phyloP scores from a whole-genome alignment of 1,140 invertebrate species.

The Xylocopa sonorina region DNA sequence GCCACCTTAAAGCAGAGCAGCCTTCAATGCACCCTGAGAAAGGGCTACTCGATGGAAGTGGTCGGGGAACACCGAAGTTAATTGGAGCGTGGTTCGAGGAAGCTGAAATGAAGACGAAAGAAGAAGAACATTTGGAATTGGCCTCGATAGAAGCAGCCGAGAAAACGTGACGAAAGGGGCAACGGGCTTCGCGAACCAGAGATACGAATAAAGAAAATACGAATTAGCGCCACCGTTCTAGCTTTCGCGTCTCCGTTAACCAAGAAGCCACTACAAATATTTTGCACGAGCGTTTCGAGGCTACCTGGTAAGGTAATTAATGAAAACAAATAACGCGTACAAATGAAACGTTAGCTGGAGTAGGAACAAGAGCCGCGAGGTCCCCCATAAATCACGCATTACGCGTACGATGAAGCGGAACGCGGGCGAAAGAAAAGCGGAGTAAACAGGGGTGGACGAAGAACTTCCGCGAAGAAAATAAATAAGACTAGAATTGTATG shows the following conservation, averaged over 20 bases:
- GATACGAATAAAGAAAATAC: not conserved
- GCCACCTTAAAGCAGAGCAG: not conserved
- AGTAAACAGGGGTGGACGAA: not conserved
- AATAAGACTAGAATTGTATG: not conserved
- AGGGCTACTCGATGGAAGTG: not conserved
- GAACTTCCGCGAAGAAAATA: slow-evolving; percentile 9
- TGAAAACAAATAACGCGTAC: too few species aligned
- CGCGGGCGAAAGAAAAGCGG: not conserved
- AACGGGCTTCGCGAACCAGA: not conserved
- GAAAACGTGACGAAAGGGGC: not conserved
- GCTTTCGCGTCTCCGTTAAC: too few species aligned
- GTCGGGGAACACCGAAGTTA: slow-evolving; percentile 32
- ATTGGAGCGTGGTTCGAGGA: slow-evolving; percentile 44
- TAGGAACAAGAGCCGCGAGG: not conserved
- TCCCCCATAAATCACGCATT: not conserved
- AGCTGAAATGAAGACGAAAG: slow-evolving; percentile 31
- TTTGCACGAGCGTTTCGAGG: too few species aligned
- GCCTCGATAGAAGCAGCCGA: not conserved
- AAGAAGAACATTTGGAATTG: not conserved
- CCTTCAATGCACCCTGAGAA: slow-evolving; percentile 1
- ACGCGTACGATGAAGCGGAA: not conserved
- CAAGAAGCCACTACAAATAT: too few species aligned
- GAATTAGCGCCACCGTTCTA: too few species aligned
- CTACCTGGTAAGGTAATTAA: too few species aligned
- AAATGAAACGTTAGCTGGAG: too few species aligned